A percentile compares a stretch with the other conserved stretches of the same genome.
Conservation (phyloP, 2,797 vertebrate genomes). For the Geotrypetes seraphini region DNA sequence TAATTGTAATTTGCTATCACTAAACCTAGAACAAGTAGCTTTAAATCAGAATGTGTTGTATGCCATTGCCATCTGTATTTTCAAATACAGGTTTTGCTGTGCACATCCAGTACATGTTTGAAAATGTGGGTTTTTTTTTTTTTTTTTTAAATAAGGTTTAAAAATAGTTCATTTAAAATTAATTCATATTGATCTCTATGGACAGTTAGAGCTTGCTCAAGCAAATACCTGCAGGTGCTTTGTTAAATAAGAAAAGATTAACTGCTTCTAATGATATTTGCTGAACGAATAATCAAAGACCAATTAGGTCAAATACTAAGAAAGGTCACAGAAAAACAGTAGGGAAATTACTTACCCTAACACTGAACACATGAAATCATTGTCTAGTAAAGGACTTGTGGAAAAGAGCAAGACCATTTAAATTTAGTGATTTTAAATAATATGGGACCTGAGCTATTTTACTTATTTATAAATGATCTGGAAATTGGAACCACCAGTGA, state of each 20-base stretch:
- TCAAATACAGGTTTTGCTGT: constrained; percentile 11
- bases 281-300: constrained; percentile 6
- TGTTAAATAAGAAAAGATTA: no score
- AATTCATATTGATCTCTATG: constrained; percentile 13
- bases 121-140: no score
- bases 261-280: constrained; percentile 4
- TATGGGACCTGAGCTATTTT: no score
- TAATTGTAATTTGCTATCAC: constrained; percentile 12
- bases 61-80: constrained; percentile 14
- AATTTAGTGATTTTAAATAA: no score
- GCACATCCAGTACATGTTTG: constrained; percentile 12
- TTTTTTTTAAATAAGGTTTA: constrained; percentile 21
- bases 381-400: no score
- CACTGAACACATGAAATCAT: no score
- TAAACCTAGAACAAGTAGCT: constrained; percentile 14
- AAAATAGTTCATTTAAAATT: constrained; percentile 23
- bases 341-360: no score
- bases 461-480: no score
- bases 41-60: constrained; percentile 4
- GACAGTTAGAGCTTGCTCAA: constrained; percentile 5
- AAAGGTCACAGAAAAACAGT: background rate
- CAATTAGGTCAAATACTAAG: background rate
- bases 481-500: no score
- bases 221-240: no score
- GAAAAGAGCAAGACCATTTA: no score